Conservation (phyloP, 2,888 invertebrate species). For the Gymnoscelis rufifasciata region DNA sequence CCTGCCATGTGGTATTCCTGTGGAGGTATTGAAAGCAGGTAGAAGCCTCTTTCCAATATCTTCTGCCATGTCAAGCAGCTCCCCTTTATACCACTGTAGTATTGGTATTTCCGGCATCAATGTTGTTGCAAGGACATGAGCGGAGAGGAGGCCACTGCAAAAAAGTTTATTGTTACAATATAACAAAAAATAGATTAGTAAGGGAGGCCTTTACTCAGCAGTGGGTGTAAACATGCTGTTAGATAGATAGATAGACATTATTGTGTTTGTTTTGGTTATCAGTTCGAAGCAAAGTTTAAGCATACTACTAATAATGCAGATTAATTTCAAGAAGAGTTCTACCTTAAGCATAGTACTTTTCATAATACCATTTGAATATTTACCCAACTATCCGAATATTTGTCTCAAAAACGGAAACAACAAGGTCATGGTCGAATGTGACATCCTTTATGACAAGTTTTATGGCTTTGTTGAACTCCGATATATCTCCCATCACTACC, state of each 20-base stretch:
- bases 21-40: slow-evolving; percentile 99
- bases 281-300: too few relatives aligned
- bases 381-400: slow-evolving; percentile 98
- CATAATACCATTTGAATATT: too few relatives aligned
- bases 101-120: slow-evolving; percentile 86
- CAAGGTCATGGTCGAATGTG: slow-evolving; percentile 94
- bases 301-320: too few relatives aligned
- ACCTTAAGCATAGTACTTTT: too few relatives aligned
- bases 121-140: slow-evolving; percentile 92
- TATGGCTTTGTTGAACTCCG: slow-evolving; percentile 95
- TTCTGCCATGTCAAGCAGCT: slow-evolving; percentile 92
- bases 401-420: slow-evolving; percentile 98
- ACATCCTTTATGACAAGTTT: slow-evolving; percentile 91
- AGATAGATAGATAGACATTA: too few relatives aligned
- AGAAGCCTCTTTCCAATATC: slow-evolving; percentile 94
- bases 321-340: too few relatives aligned
- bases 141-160: slow-evolving; percentile 91
- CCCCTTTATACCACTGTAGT: slow-evolving; percentile 91
- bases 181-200: too few relatives aligned
- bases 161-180: background rate
- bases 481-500: slow-evolving; percentile 92
- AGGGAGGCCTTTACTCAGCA: too few relatives aligned
- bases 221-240: too few relatives aligned
- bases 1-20: slow-evolving; percentile 97
- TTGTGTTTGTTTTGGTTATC: too few relatives aligned